Evolutionary conservation across 2,113 vertebrate species (phyloP).

Genomic region (Saimiri boliviensis): DNA sequence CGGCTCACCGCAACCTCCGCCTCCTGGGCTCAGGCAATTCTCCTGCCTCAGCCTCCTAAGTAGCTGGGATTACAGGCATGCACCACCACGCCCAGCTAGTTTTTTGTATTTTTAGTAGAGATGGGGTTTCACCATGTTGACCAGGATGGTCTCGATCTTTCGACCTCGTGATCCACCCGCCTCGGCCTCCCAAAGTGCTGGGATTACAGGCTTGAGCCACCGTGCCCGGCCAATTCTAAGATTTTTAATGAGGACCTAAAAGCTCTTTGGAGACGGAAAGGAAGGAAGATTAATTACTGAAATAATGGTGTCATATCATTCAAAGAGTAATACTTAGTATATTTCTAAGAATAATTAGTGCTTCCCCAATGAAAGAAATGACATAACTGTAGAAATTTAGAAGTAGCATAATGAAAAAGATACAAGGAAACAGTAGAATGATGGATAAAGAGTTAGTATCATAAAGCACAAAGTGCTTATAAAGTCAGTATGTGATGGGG

Average conservation of each 20-base stretch:
- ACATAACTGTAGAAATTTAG: neutral
- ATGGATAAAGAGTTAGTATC: neutral
- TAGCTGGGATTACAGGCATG: too few species aligned
- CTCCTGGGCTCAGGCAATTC: too few species aligned
- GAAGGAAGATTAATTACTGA: neutral
- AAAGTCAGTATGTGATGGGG: neutral
- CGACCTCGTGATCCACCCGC: too few species aligned
- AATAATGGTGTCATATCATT: neutral
- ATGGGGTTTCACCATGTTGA: too few species aligned
- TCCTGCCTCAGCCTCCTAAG: too few species aligned
- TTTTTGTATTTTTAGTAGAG: too few species aligned
- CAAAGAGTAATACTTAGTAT: neutral
- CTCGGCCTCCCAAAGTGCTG: too few species aligned
- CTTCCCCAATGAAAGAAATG: neutral
- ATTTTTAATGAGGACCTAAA: slow-evolving; percentile 14
- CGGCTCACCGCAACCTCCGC: too few species aligned
- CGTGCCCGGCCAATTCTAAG: too few species aligned
- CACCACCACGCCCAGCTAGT: too few species aligned
- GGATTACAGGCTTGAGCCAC: too few species aligned
- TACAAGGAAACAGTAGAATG: neutral
- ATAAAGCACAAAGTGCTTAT: neutral
- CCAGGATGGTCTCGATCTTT: too few species aligned
- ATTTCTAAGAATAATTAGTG: neutral
- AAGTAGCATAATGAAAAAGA: neutral
- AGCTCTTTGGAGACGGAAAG: neutral